A percentile compares a stretch with the other conserved stretches of the same genome.
phyloP scores from a whole-genome alignment of 2,113 vertebrate species.

The Eolophus roseicapilla region DNA sequence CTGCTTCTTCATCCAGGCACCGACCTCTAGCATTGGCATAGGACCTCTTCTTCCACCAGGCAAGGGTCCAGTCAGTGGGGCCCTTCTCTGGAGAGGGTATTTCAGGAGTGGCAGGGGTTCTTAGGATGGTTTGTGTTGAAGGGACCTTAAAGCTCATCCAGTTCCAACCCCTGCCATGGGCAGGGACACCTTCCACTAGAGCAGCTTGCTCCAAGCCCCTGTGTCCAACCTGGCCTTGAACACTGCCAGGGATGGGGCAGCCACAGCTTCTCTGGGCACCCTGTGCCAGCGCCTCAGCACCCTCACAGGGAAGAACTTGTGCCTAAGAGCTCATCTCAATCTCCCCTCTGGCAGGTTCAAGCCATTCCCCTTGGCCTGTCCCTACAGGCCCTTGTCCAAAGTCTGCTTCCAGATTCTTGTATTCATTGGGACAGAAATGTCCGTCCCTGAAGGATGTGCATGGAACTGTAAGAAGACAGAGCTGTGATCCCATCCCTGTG shows the following conservation, averaged over 20 bases:
- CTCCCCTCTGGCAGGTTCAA: background rate
- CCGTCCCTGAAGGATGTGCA: background rate
- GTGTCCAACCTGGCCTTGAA: too few relatives aligned
- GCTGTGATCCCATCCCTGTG: too few relatives aligned
- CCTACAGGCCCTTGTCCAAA: background rate
- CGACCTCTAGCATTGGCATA: accelerated
- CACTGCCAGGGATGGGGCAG: too few relatives aligned
- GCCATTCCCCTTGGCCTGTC: background rate
- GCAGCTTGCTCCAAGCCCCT: too few relatives aligned
- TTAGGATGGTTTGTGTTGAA: background rate
- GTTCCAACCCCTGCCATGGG: background rate
- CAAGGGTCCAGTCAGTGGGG: background rate
- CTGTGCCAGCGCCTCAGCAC: too few relatives aligned
- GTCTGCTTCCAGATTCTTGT: background rate
- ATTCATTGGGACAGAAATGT: background rate
- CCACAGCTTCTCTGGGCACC: too few relatives aligned
- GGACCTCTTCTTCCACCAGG: too few relatives aligned
- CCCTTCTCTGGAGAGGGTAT: too few relatives aligned
- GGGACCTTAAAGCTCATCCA: background rate
- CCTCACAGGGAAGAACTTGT: too few relatives aligned
- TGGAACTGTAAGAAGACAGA: background rate
- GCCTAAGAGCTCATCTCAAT: background rate
- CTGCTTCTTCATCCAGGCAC: background rate
- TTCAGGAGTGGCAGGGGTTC: too few relatives aligned
- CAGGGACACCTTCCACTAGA: background rate